Base-by-base conservation (phyloP, 2,113 vertebrate genomes). In the Cinclus cinclus region DNA sequence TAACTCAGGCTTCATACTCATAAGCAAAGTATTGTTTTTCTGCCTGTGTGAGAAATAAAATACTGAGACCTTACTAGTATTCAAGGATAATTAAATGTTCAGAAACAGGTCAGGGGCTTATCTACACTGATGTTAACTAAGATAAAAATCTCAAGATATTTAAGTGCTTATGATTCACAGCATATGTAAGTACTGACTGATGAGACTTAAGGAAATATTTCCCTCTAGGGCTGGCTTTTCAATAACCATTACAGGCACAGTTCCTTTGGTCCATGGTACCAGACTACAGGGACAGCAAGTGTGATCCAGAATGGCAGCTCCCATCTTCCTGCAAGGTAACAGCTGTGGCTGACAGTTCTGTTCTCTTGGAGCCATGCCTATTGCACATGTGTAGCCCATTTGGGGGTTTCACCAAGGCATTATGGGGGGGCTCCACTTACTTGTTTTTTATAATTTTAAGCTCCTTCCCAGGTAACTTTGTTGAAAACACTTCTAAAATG, bases 111-210 rank as follows among this genome's bases (percentile, higher is more conserved):
- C 64, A 68, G 81, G 60, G 90, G 85, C 93, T 96, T 95, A 95
- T 93, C 95, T 94, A 64, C 60, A 67, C 50, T 37, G 82, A 95
- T 90, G 75, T 91, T 94, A 95, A 91, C 90, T 83, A 64, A 90
- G 93, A 94, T 96, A 93, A 97, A 96, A 95, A 90, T 70, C 93
- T 93, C 91, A 91, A 93, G 92, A 94, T 60, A 94, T 92, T 91
- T 96, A 96, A 95, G 90, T 88, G 64, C 88, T 96, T 86, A 94
- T 86, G 93, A 92, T 95, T 96, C 93, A 90, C 71, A 77, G 88
- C 4, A 0, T 83, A 52, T 87, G n/a, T 89, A 93, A 83, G 79
- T 77, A 94, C 68, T 52, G 63, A 81, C 63, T 94, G 91, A 94
- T 82, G 84, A 83, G 96, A 90, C 75, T 90, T 80, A 93, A 78